Conservation (phyloP, 2,888 invertebrate genomes). For the Bimastos eiseni region DNA sequence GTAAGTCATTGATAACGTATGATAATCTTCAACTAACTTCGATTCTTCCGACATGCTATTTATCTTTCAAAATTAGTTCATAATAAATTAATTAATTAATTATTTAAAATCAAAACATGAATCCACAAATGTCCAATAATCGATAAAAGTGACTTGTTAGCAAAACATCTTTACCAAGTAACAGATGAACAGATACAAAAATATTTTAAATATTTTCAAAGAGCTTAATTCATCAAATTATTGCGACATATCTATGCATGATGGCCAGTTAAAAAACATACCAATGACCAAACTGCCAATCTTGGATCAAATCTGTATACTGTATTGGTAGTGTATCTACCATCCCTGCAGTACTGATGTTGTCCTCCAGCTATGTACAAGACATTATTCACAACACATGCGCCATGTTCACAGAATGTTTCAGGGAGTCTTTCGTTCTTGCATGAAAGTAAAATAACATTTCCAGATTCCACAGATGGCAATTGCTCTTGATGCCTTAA, state of each 20-base stretch:
- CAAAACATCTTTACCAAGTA: too few relatives aligned
- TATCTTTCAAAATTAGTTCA: too few relatives aligned
- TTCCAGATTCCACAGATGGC: background rate
- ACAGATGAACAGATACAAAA: too few relatives aligned
- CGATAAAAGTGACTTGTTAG: too few relatives aligned
- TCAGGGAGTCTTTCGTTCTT: slow-evolving; percentile 31
- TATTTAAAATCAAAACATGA: too few relatives aligned
- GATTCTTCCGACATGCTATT: too few relatives aligned
- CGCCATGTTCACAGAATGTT: slow-evolving; percentile 39
- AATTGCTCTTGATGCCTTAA: background rate
- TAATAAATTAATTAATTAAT: too few relatives aligned
- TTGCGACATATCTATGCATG: slow-evolving; percentile 42
- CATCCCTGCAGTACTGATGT: slow-evolving; percentile 37
- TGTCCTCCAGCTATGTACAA: slow-evolving; percentile 43
- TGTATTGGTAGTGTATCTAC: slow-evolving; percentile 35
- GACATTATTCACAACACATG: slow-evolving; percentile 32
- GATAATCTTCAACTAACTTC: too few relatives aligned
- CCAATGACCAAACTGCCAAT: slow-evolving; percentile 33
- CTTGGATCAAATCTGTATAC: slow-evolving; percentile 36
- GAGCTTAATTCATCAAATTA: background rate
- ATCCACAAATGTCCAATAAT: too few relatives aligned
- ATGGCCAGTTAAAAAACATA: slow-evolving; percentile 40
- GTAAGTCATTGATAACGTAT: too few relatives aligned
- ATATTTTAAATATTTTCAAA: too few relatives aligned
- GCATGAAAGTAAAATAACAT: slow-evolving; percentile 18